phyloP scores from a whole-genome alignment of 1,140 invertebrate genomes.

The Aphidius gifuensis region DNA sequence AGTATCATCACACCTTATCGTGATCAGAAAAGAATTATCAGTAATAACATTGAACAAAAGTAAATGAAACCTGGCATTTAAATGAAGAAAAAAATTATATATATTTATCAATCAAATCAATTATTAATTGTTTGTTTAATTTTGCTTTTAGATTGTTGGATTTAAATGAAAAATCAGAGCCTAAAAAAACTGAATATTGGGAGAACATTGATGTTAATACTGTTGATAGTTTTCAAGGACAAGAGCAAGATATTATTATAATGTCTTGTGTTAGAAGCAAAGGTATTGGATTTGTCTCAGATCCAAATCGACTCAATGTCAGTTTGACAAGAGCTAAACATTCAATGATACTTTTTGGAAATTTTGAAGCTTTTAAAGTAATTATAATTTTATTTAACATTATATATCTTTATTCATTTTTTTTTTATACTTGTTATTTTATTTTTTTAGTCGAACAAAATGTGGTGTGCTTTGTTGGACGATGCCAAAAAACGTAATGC shows the following conservation, averaged over 20 bases:
- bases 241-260: slow-evolving; percentile 85
- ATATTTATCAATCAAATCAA: background rate
- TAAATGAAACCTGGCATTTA: too few species aligned
- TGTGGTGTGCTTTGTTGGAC: background rate
- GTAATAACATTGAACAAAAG: too few species aligned
- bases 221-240: slow-evolving; percentile 88
- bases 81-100: background rate
- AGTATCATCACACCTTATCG: slow-evolving; percentile 15
- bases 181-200: slow-evolving; percentile 3
- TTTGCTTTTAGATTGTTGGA: too few species aligned
- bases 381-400: too few species aligned
- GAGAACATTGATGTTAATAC: slow-evolving; percentile 62
- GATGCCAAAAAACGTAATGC: background rate
- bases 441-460: background rate
- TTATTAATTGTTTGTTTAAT: too few species aligned
- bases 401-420: too few species aligned
- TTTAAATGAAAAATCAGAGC: too few species aligned
- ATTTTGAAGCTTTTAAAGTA: slow-evolving; percentile 57
- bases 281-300: slow-evolving; percentile 69
- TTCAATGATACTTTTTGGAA: slow-evolving; percentile 66
- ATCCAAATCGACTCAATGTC: slow-evolving; percentile 74
- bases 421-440: too few species aligned
- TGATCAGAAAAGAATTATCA: slow-evolving; percentile 7
- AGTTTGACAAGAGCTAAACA: slow-evolving; percentile 74
- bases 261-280: slow-evolving; percentile 80